Base-by-base conservation (phyloP, 2,888 invertebrate genomes). In the Plemyria rubiginata region DNA sequence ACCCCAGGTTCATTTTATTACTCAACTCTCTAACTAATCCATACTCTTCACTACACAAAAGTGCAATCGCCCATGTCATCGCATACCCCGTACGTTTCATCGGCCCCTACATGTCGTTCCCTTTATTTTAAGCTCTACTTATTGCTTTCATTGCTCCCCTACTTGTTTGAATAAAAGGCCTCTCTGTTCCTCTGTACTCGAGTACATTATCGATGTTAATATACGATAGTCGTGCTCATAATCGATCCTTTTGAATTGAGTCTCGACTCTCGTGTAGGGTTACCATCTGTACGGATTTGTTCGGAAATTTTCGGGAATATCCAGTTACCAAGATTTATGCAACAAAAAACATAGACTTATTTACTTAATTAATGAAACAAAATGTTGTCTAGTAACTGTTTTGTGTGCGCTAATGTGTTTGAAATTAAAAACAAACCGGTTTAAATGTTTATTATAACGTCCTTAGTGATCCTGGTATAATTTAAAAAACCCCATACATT, bases 151-250 rank as follows among this genome's bases (percentile, higher is more conserved):
- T 78, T 75, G 78, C 76, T 76, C 77, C 77, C 78, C 70, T 79
- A 72, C 66, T 73, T 72, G 76, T 22, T 75, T 80, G 82, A 82
- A 86, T 85, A 83, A 85, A 84, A 81, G 80, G 76, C 58, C 70
- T 75, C 75, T 82, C 82, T 85, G 84, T 82, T 78, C 73, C 66
- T 61, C 78, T 75, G 77, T 68, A 81, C 81, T 82, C 75, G 67
- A 82, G 85, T 78, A 86, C 86, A 88, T 89, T 89, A 88, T 77
- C 80, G 85, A 88, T 84, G 85, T 84, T 87, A 89, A 88, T 88
- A 87, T 77, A 77, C 83, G 84, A 86, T 87, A 84, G 80, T 80
- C 82, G 78, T 76, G 81, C 77, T 78, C 80, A 82, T 85, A 85
- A 88, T 86, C 85, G 87, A 86, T 85, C 77, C 79, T 75, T 77